These are phyloP conservation scores for Oreohelix idahoensis DNA, from an alignment of 1,140 invertebrate species.

Conservation along the genomic window DNA sequence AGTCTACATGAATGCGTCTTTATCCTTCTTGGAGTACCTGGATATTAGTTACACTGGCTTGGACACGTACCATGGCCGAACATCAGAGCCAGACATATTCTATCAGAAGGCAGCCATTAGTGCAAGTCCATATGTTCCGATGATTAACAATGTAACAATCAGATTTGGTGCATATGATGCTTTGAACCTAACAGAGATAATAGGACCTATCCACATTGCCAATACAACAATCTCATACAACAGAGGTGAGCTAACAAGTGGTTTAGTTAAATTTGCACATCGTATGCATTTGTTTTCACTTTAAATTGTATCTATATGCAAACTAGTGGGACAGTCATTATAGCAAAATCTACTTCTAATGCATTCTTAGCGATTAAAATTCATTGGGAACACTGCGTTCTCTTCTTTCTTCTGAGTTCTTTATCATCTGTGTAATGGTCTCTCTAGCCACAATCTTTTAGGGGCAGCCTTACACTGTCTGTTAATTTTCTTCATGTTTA, in stretches of 20 bases:
- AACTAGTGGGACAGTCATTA: too few relatives aligned
- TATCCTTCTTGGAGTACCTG: slow-evolving; percentile 84
- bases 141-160: slow-evolving; percentile 85
- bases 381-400: too few relatives aligned
- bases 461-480: too few relatives aligned
- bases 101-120: slow-evolving; percentile 90
- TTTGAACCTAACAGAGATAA: slow-evolving; percentile 89
- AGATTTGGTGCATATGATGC: slow-evolving; percentile 90
- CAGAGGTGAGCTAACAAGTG: slow-evolving; percentile 79
- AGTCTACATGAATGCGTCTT: slow-evolving; percentile 77
- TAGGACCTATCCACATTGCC: slow-evolving; percentile 84
- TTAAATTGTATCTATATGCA: too few relatives aligned
- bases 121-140: slow-evolving; percentile 88
- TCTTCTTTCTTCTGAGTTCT: too few relatives aligned
- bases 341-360: too few relatives aligned
- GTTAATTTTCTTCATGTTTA: too few relatives aligned
- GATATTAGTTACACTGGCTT: slow-evolving; percentile 87
- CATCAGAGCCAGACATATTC: slow-evolving; percentile 76
- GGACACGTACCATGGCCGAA: slow-evolving; percentile 56
- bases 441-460: too few relatives aligned
- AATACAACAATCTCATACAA: slow-evolving; percentile 88
- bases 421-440: too few relatives aligned
- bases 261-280: too few relatives aligned
- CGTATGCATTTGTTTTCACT: too few relatives aligned
- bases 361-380: too few relatives aligned